These are phyloP conservation scores for Litoditis marina DNA, from an alignment of 2,888 invertebrate species.

Conservation along the genomic window DNA sequence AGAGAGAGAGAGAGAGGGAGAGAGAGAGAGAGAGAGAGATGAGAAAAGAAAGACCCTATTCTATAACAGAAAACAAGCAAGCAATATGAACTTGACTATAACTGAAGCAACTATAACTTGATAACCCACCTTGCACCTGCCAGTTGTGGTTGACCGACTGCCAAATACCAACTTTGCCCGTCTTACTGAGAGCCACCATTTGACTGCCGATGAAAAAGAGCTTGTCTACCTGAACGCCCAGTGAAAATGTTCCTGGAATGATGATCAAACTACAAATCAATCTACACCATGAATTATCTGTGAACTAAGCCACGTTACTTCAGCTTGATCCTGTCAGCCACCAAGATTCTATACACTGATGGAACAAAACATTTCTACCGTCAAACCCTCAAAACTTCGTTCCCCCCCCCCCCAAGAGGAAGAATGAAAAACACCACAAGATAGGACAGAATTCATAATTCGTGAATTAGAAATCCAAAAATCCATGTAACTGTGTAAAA, in stretches of 20 bases:
- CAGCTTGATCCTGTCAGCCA: background rate
- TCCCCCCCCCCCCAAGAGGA: no score
- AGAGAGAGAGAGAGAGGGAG: constrained; percentile 19
- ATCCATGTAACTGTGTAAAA: no score
- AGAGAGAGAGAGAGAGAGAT: no score
- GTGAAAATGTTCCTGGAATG: constrained; percentile 46
- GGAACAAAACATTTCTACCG: no score
- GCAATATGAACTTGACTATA: background rate
- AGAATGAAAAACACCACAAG: background rate
- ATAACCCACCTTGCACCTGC: constrained; percentile 71
- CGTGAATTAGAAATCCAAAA: no score
- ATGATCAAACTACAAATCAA: background rate
- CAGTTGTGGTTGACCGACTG: constrained; percentile 98
- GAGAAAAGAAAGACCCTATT: no score
- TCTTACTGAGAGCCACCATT: constrained; percentile 86
- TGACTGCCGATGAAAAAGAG: constrained; percentile 96
- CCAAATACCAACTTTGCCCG: constrained; percentile 97
- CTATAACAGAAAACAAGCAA: no score
- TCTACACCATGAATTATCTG: no score
- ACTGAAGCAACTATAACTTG: background rate
- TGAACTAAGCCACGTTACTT: no score
- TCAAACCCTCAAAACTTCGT: no score
- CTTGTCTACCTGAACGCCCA: constrained; percentile 81
- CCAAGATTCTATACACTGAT: background rate
- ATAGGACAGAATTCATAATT: no score